Evolutionary conservation across 1,140 invertebrate genomes (phyloP).

Genomic region (Leguminivora glycinivorella): DNA sequence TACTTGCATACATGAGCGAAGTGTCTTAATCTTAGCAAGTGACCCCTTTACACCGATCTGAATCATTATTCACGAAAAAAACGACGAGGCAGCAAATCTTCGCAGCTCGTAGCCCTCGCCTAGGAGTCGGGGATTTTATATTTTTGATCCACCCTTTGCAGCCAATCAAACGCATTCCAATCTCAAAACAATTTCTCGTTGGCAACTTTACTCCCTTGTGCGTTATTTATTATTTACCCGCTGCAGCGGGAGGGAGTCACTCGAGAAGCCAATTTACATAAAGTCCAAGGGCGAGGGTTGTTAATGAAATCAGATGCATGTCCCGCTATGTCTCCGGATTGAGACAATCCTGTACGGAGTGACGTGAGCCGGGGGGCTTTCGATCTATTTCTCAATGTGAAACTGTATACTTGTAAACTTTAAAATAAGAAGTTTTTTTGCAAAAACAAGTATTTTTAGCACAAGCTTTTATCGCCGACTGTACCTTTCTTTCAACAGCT

Average conservation of each 20-base stretch:
- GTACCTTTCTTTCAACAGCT: no score
- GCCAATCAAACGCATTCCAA: conserved; percentile 9
- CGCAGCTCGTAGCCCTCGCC: no score
- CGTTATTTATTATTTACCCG: conserved; percentile 2
- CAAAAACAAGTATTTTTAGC: neutral
- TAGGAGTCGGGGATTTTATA: no score
- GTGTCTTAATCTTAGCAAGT: no score
- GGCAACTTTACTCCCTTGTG: neutral
- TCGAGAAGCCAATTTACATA: conserved; percentile 27
- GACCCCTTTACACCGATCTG: no score
- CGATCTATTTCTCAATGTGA: neutral
- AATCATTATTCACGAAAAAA: no score
- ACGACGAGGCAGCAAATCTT: no score
- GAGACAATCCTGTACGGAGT: neutral
- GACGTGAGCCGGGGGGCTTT: neutral
- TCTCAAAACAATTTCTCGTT: conserved; percentile 3
- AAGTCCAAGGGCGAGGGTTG: conserved; percentile 22
- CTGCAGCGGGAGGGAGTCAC: neutral
- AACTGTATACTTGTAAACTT: neutral
- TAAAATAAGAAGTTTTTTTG: neutral
- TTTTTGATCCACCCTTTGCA: neutral
- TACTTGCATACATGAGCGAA: no score
- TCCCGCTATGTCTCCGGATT: neutral
- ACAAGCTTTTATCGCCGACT: no score
- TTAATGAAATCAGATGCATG: conserved; percentile 18